A percentile compares a stretch with the other conserved stretches of the same genome.
Conservation (phyloP, 1,140 invertebrate genomes). For the Leguminivora glycinivorella region DNA sequence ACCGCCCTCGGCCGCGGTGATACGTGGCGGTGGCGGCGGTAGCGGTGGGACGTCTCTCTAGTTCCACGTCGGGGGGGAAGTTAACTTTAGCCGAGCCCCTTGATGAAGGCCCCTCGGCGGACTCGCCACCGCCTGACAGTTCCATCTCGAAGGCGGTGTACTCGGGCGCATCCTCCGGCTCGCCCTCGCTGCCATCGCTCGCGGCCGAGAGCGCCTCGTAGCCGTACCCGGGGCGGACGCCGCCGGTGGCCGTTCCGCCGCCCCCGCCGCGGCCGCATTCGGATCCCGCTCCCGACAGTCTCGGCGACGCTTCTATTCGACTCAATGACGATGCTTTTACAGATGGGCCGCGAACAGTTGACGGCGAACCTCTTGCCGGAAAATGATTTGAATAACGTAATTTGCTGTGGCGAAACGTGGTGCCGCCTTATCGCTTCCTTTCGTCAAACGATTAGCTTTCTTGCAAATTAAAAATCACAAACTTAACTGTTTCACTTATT, state of each 20-base stretch:
- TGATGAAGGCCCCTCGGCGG: conserved; percentile 58
- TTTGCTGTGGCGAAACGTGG: conserved; percentile 74
- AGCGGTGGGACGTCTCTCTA: conserved; percentile 80
- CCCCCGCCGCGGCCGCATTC: conserved; percentile 62
- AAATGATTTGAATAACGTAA: conserved; percentile 67
- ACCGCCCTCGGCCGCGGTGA: conserved; percentile 80
- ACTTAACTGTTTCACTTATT: conserved; percentile 3
- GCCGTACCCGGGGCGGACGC: conserved; percentile 66
- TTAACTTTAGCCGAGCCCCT: conserved; percentile 82
- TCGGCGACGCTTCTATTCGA: conserved; percentile 59
- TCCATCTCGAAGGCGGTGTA: conserved; percentile 70
- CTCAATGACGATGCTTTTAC: conserved; percentile 68
- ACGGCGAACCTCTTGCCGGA: conserved; percentile 56
- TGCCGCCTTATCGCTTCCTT: conserved; percentile 46
- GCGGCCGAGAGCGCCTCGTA: conserved; percentile 72
- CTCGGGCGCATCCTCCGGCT: conserved; percentile 63
- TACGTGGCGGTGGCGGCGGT: conserved; percentile 75
- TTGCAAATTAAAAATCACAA: conserved; percentile 11
- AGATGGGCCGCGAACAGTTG: conserved; percentile 56
- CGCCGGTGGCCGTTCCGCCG: conserved; percentile 55
- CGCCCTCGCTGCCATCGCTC: conserved; percentile 67
- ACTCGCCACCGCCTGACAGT: conserved; percentile 59
- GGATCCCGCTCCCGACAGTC: conserved; percentile 52
- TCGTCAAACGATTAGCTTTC: background rate
- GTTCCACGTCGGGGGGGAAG: conserved; percentile 84